Base-by-base conservation (phyloP, 2,113 vertebrate species). In the Hoplias malabaricus region DNA sequence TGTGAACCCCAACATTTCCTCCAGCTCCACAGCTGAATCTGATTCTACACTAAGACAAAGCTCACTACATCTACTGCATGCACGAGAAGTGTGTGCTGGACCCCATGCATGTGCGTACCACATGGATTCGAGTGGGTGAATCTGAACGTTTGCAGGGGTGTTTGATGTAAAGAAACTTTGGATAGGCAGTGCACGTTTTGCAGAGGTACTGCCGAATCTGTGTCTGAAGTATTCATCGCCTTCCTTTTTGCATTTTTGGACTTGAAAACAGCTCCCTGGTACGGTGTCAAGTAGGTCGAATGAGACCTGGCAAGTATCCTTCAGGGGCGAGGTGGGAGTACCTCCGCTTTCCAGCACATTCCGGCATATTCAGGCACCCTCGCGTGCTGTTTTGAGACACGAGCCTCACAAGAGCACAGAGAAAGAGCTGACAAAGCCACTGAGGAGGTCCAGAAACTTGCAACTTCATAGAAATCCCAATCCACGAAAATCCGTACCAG, bases 171-270 rank as follows among this genome's bases (percentile, higher is more conserved):
- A 19, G 23, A 70, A 56, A 63, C 54, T 48, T 11, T 43, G 54
- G 62, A 75, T 73, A 36, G 62, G 38, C 56, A n/a, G 69, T 16
- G n/a, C 11, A 16, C 53, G 21, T 10, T 31, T 74, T 62, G 61
- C 54, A 57, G 59, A 57, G 79, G 68, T 33, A 46, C 54, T 43
- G 53, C 48, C 36, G 8, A 66, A 29, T 46, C 21, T 34, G 56
- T 73, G 61, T 66, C 57, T 73, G 29, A 81, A 81, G 76, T 70
- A 75, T 80, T 80, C 72, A 80, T 71, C 48, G 75, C 72, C 73
- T 76, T 61, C 53, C 57, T 29, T 36, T 59, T 48, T 53, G 31
- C n/a, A 57, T 68, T 57, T 16, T 42, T 40, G 33, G 38, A 62
- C 61, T 56, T 36, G 14, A 76, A 66, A 75, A 62, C 59, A n/a